A percentile compares a stretch with the other conserved stretches of the same genome.
These are phyloP conservation scores for Iphiclides podalirius DNA, from an alignment of 2,888 invertebrate genomes.

Conservation along the genomic window DNA sequence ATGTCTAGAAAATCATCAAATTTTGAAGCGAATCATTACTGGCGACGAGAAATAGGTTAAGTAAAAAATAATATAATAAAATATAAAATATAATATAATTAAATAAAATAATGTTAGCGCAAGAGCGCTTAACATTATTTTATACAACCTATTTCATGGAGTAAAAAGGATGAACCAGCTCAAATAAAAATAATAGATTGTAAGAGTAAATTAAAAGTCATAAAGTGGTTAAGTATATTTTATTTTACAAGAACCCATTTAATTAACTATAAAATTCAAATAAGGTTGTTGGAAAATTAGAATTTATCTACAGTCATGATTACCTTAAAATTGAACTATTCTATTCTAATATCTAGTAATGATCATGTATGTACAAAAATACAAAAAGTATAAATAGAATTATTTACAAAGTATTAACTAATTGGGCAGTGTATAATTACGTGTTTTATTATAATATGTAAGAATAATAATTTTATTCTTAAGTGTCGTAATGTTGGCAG, in stretches of 20 bases:
- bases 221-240: conserved; percentile 20
- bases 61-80: too few relatives aligned
- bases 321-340: conserved; percentile 54
- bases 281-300: conserved; percentile 1
- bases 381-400: conserved; percentile 52
- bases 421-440: conserved; percentile 17
- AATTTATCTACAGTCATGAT: conserved; percentile 46
- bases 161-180: too few relatives aligned
- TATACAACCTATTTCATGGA: too few relatives aligned
- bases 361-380: conserved; percentile 55
- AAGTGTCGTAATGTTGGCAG: background rate
- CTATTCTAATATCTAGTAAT: conserved; percentile 40
- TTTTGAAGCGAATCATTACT: too few relatives aligned
- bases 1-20: too few relatives aligned
- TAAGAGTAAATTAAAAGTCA: too few relatives aligned
- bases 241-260: conserved; percentile 28
- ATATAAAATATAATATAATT: too few relatives aligned
- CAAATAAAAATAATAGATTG: too few relatives aligned
- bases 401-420: conserved; percentile 63
- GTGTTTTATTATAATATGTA: background rate
- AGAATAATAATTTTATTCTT: too few relatives aligned
- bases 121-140: too few relatives aligned
- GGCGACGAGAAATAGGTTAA: too few relatives aligned
- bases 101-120: too few relatives aligned
- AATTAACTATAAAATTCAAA: conserved; percentile 16